Conservation (phyloP, 2,113 vertebrate species). For the Passer montanus region DNA sequence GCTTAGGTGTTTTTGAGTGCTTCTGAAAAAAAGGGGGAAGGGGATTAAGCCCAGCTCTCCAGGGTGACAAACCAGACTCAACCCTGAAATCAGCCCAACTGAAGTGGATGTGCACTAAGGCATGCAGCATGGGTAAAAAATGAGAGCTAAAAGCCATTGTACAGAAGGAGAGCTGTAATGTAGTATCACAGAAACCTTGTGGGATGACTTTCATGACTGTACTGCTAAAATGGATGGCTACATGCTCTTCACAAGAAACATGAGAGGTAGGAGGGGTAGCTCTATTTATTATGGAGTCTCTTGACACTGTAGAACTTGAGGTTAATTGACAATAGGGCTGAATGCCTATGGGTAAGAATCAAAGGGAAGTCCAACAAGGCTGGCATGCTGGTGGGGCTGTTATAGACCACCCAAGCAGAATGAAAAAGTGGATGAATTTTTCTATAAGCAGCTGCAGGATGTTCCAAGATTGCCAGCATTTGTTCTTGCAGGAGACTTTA, state of each 20-base stretch:
- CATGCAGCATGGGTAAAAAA: background rate
- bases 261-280: background rate
- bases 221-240: background rate
- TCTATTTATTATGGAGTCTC: background rate
- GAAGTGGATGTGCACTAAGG: background rate
- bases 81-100: background rate
- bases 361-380: background rate
- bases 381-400: background rate
- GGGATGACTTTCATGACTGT: background rate
- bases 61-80: background rate
- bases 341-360: background rate
- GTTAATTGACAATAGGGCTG: background rate
- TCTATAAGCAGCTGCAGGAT: background rate
- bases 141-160: background rate
- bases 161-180: background rate
- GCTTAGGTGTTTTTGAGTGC: background rate
- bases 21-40: background rate
- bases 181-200: background rate
- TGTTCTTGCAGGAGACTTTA: background rate
- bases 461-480: background rate
- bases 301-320: background rate
- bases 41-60: background rate
- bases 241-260: background rate
- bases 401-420: background rate
- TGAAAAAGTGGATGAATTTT: background rate